phyloP scores from a whole-genome alignment of 1,140 invertebrate species.

The Augochlora pura region DNA sequence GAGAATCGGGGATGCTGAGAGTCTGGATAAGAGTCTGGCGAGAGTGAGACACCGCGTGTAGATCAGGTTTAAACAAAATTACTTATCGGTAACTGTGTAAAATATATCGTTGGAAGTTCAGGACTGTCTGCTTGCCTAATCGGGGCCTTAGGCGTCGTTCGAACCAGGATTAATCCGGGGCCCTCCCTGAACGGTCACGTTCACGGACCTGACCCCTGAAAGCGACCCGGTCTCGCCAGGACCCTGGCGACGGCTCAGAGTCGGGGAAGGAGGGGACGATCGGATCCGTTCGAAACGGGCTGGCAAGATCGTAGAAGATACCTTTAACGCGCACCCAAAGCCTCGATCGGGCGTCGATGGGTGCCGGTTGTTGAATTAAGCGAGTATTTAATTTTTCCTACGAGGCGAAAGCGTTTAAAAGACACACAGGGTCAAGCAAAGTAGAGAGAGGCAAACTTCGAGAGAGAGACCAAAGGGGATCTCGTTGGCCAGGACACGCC shows the following conservation, averaged over 20 bases:
- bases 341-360: not conserved
- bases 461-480: slow-evolving; percentile 8
- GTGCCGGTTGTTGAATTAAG: slow-evolving; percentile 44
- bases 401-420: slow-evolving; percentile 41
- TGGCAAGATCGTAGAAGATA: slow-evolving; percentile 10
- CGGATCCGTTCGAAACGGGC: not conserved
- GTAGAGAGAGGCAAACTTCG: not conserved
- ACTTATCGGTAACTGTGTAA: slow-evolving; percentile 31
- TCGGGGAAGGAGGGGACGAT: not conserved
- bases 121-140: slow-evolving; percentile 55
- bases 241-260: not conserved
- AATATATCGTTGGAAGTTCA: slow-evolving; percentile 48
- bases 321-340: slow-evolving; percentile 14
- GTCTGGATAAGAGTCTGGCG: not conserved
- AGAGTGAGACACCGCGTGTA: not conserved
- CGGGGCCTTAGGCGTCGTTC: slow-evolving; percentile 63
- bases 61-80: slow-evolving; percentile 35
- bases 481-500: not conserved
- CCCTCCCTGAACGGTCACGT: not conserved
- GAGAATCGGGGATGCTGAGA: too few species aligned
- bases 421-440: slow-evolving; percentile 46
- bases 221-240: too few species aligned
- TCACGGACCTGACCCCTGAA: too few species aligned
- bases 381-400: slow-evolving; percentile 38
- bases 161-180: not conserved